Conservation (phyloP, 2,888 invertebrate genomes). For the Leucozona laternaria region DNA sequence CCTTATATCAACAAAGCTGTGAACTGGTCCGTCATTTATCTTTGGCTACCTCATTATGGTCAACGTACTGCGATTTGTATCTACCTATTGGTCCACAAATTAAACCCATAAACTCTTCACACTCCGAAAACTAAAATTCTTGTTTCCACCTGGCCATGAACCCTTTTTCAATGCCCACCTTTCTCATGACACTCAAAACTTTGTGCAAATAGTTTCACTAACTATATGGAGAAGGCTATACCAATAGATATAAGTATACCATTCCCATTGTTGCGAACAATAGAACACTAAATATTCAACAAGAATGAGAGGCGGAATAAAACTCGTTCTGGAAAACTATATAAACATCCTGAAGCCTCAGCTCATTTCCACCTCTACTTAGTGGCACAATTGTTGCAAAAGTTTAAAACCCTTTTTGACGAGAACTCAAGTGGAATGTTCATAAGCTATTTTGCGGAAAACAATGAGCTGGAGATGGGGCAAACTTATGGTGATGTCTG, state of each 20-base stretch:
- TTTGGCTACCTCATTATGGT: neutral
- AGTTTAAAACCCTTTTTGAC: constrained; percentile 9
- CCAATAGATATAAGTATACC: constrained; percentile 6
- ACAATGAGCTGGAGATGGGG: constrained; percentile 37
- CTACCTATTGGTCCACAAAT: neutral
- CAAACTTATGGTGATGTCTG: constrained; percentile 19
- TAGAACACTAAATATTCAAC: constrained; percentile 54
- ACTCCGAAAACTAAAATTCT: neutral
- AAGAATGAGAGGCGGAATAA: neutral
- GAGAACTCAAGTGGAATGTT: constrained; percentile 27
- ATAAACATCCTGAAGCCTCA: constrained; percentile 14
- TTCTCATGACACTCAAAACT: neutral
- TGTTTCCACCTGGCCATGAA: constrained; percentile 9
- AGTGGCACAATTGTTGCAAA: constrained; percentile 35
- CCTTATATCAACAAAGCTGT: neutral
- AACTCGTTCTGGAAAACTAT: neutral
- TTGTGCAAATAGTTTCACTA: constrained; percentile 26
- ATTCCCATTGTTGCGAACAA: constrained; percentile 52
- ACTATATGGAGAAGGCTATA: neutral
- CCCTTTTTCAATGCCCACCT: neutral
- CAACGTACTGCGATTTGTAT: neutral
- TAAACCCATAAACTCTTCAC: neutral
- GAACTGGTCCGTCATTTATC: neutral
- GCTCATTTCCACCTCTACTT: constrained; percentile 25
- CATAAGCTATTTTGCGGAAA: constrained; percentile 47